phyloP scores from a whole-genome alignment of 1,140 invertebrate genomes.

The Drosophila mojavensis region DNA sequence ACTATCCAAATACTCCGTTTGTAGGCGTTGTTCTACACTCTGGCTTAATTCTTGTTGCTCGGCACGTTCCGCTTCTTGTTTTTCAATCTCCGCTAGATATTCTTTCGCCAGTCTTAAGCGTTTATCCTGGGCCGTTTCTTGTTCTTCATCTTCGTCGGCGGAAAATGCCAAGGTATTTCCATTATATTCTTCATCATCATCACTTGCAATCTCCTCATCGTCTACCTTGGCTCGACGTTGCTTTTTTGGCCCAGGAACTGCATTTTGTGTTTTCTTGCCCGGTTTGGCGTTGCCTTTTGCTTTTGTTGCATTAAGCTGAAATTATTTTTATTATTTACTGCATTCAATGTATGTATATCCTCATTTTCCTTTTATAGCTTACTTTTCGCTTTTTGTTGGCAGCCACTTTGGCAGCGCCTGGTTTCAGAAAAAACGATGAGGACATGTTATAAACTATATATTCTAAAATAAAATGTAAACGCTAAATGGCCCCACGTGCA shows the following conservation, averaged over 20 bases:
- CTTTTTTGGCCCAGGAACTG: slow-evolving; percentile 59
- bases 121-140: slow-evolving; percentile 95
- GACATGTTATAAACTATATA: slow-evolving; percentile 56
- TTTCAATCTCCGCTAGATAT: slow-evolving; percentile 94
- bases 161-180: slow-evolving; percentile 85
- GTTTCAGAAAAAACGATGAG: slow-evolving; percentile 87
- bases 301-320: slow-evolving; percentile 79
- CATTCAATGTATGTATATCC: slow-evolving; percentile 6
- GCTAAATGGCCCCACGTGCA: slow-evolving; percentile 62
- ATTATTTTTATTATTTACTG: slow-evolving; percentile 53
- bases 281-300: slow-evolving; percentile 48
- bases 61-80: slow-evolving; percentile 89
- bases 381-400: slow-evolving; percentile 85
- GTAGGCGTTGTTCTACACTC: slow-evolving; percentile 89
- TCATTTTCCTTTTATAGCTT: slow-evolving; percentile 44
- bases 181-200: slow-evolving; percentile 81
- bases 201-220: slow-evolving; percentile 86
- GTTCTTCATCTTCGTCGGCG: slow-evolving; percentile 86
- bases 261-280: slow-evolving; percentile 55
- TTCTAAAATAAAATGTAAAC: slow-evolving; percentile 34
- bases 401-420: slow-evolving; percentile 83
- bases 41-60: slow-evolving; percentile 89
- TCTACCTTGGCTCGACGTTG: slow-evolving; percentile 69
- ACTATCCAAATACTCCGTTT: slow-evolving; percentile 93
- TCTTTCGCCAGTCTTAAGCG: slow-evolving; percentile 94